phyloP scores from a whole-genome alignment of 2,797 vertebrate genomes.

The Adrianichthys oophorus region DNA sequence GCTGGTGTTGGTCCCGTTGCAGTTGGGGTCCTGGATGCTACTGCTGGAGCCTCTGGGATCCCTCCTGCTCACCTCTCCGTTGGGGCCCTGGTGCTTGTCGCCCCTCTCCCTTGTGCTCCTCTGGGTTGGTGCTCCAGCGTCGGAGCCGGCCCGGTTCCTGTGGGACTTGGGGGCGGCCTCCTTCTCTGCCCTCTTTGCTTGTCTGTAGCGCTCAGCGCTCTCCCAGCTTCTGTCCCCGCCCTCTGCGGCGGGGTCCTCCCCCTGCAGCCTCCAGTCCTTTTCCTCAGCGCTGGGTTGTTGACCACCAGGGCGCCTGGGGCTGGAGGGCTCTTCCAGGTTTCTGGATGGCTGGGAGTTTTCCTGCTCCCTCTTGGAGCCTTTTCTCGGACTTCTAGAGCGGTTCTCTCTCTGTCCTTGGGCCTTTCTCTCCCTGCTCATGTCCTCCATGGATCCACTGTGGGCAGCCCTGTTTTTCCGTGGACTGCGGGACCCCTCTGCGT shows the following conservation, averaged over 20 bases:
- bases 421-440: constrained; percentile 53
- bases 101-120: constrained; percentile 37
- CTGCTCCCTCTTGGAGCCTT: constrained; percentile 66
- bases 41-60: constrained; percentile 74
- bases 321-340: constrained; percentile 63
- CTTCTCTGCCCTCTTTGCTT: constrained; percentile 61
- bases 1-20: constrained; percentile 66
- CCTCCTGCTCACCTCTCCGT: constrained; percentile 48
- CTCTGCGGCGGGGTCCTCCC: constrained; percentile 54
- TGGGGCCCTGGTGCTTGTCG: constrained; percentile 41
- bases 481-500: constrained; percentile 47
- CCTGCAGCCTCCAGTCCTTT: constrained; percentile 70
- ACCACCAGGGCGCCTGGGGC: constrained; percentile 58
- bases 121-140: constrained; percentile 54
- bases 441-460: constrained; percentile 55
- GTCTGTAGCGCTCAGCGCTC: constrained; percentile 55
- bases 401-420: constrained; percentile 42
- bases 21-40: constrained; percentile 64
- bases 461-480: constrained; percentile 53
- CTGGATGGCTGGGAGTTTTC: constrained; percentile 35
- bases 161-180: constrained; percentile 53
- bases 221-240: constrained; percentile 54
- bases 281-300: constrained; percentile 42
- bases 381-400: constrained; percentile 80
- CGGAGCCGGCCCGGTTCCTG: constrained; percentile 58